phyloP scores from a whole-genome alignment of 2,888 invertebrate genomes.

The Scaptodrosophila latifasciaeformis region DNA sequence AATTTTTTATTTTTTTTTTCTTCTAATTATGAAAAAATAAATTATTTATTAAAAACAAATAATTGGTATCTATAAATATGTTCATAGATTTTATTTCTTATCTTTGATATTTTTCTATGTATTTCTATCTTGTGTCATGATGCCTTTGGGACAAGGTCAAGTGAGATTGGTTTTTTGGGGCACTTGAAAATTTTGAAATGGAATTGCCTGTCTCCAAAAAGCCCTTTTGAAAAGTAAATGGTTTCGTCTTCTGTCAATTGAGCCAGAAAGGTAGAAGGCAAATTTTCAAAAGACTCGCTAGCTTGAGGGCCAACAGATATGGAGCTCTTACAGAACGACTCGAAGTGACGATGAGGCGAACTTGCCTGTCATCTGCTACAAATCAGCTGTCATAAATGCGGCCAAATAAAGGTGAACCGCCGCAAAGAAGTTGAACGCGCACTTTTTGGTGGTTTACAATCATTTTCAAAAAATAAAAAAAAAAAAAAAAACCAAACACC shows the following conservation, averaged over 20 bases:
- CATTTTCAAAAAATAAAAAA: slow-evolving; percentile 52
- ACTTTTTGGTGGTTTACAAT: slow-evolving; percentile 50
- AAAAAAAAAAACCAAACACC: too few species aligned
- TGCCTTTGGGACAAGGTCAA: slow-evolving; percentile 52
- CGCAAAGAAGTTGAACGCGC: neutral
- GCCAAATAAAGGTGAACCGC: slow-evolving; percentile 13
- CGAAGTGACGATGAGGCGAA: slow-evolving; percentile 45
- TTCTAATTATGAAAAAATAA: too few species aligned
- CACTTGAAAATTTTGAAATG: slow-evolving; percentile 25
- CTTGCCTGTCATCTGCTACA: slow-evolving; percentile 65
- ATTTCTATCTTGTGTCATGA: too few species aligned
- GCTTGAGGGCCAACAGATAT: too few species aligned
- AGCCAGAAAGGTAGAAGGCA: too few species aligned
- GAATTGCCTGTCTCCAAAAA: slow-evolving; percentile 13
- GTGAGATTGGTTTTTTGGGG: slow-evolving; percentile 37
- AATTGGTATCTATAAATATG: slow-evolving; percentile 20
- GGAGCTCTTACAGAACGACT: slow-evolving; percentile 56
- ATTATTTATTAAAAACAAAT: slow-evolving; percentile 17
- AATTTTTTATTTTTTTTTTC: too few species aligned
- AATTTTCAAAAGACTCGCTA: too few species aligned
- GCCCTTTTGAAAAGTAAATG: slow-evolving; percentile 30
- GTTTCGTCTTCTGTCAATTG: slow-evolving; percentile 27
- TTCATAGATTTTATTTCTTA: too few species aligned
- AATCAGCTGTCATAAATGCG: slow-evolving; percentile 61
- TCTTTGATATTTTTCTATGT: too few species aligned